Conservation (phyloP, 1,140 invertebrate species). For the Trinorchestia longiramus region DNA sequence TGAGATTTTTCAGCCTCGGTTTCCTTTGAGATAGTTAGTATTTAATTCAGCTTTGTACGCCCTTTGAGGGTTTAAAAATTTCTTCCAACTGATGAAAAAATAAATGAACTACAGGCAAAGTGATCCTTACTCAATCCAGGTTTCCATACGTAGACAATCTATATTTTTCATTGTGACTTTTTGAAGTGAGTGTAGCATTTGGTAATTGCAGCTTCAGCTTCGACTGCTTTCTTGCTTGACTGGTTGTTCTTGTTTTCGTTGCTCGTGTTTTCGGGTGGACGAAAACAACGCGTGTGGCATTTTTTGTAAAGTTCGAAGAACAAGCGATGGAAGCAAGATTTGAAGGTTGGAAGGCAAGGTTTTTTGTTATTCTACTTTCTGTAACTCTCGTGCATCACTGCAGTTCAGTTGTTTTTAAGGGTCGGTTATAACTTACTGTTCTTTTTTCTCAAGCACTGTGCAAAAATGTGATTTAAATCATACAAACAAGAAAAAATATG, state of each 20-base stretch:
- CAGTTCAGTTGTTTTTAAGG: neutral
- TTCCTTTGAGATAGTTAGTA: neutral
- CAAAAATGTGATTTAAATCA: neutral
- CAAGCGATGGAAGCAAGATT: neutral
- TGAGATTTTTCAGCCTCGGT: neutral
- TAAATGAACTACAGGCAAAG: neutral
- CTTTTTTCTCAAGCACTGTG: neutral
- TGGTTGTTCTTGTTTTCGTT: neutral
- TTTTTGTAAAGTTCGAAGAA: neutral
- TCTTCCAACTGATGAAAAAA: neutral
- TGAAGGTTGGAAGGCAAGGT: neutral
- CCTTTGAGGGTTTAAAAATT: no score
- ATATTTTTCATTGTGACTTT: neutral
- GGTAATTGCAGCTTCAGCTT: neutral
- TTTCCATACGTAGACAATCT: neutral
- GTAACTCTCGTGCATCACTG: neutral
- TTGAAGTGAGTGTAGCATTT: neutral
- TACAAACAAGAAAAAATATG: neutral
- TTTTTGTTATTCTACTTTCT: neutral
- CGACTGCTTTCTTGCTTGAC: neutral
- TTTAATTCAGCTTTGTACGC: neutral
- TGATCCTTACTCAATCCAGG: neutral
- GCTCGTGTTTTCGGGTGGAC: neutral
- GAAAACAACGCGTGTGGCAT: neutral
- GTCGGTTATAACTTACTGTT: neutral